These are phyloP conservation scores for Trochalopteron elliotii DNA, from an alignment of 2,113 vertebrate genomes.

Conservation along the genomic window DNA sequence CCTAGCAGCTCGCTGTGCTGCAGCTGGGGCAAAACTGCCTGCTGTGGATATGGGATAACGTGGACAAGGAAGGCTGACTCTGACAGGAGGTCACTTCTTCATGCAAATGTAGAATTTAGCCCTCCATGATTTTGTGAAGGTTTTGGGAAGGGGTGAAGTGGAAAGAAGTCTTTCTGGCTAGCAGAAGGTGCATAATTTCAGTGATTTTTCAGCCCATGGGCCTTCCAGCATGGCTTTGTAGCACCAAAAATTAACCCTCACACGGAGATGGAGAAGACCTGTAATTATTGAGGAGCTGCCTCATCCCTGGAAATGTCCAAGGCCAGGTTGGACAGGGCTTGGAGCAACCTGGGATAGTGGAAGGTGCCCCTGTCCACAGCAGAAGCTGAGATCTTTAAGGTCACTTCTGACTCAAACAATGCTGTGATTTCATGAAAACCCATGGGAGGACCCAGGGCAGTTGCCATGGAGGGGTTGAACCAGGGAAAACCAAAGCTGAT, in stretches of 20 bases:
- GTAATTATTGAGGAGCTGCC: not conserved
- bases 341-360: rapidly evolving
- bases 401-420: not conserved
- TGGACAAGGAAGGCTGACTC: not conserved
- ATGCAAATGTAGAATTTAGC: not conserved
- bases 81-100: not conserved
- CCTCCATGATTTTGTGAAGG: not conserved
- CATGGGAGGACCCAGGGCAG: not conserved
- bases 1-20: not conserved
- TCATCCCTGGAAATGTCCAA: not conserved
- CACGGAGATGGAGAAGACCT: not conserved
- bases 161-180: not conserved
- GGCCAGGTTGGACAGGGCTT: rapidly evolving
- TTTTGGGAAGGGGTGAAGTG: not conserved
- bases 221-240: not conserved
- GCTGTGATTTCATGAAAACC: not conserved
- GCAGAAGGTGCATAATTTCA: rapidly evolving
- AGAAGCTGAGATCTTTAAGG: not conserved
- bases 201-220: not conserved
- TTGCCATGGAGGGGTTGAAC: not conserved
- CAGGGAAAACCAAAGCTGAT: not conserved
- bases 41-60: rapidly evolving
- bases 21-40: not conserved
- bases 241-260: not conserved
- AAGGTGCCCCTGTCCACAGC: rapidly evolving